Base-by-base conservation (phyloP, 2,888 invertebrate species). In the Elmis aenea region DNA sequence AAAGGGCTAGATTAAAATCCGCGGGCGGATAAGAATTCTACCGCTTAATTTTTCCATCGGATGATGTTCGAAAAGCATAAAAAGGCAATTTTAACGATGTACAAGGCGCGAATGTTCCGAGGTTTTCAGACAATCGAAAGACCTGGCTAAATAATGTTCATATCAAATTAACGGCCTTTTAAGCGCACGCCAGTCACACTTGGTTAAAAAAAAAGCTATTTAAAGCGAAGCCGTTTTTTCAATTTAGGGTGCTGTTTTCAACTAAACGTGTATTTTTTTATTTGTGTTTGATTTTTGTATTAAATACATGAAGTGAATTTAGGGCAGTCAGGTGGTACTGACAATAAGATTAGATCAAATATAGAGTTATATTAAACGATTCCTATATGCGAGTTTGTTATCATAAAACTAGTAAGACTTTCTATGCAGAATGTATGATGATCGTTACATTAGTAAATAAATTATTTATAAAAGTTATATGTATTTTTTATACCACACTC, bases 381-480 rank as follows among this genome's bases (percentile, higher is more conserved):
- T 44, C 39, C 43, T 44, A 44, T 33, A 26, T 42, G 38, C 38
- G 38, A 42, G 38, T 38, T 38, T 42, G 42, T 42, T 42, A 42
- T 35, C 33, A 33, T 42, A 42, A 41, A 46, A 50, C 37, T 44
- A 37, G 46, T 45, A 47, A 54, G 42, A 42, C 46, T 52, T 54
- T 56, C 51, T 54, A 56, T 52, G 46, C 51, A 51, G 49, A 55
- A 54, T 59, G 59, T 62, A 58, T 62, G 60, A 58, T 61, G 57
- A 59, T 49, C 59, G 59, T 60, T 60, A 55, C 46, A 54, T 53
- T 54, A 52, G 55, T 45, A 54, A 61, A 62, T 61, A 63, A 58
- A 60, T 53, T 59, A 60, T 62, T 62, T 62, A 51, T 56, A 60
- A 61, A 60, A 55, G 48, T 50, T 5, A 14, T 9, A 23, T 23